Percentiles rank a stretch among this genome's conserved stretches.
Conservation (phyloP, 2,888 invertebrate species). For the Drosophila macrospina region DNA sequence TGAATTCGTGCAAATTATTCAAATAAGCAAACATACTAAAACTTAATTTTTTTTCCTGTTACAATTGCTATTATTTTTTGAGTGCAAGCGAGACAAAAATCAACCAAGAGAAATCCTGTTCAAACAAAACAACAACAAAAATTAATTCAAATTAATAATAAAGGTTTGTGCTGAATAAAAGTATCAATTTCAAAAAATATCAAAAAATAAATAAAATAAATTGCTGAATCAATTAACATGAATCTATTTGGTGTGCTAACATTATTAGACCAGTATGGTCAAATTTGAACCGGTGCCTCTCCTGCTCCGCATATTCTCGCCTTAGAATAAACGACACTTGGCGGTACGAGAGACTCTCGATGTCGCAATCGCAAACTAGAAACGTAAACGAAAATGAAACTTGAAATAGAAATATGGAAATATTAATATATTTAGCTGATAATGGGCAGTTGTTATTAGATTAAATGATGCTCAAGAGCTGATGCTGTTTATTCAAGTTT, state of each 20-base stretch:
- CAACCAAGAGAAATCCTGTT: neutral
- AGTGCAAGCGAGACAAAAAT: slow-evolving; percentile 18
- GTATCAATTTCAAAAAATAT: too few species aligned
- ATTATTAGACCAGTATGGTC: slow-evolving; percentile 2
- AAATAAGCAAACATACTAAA: slow-evolving; percentile 5
- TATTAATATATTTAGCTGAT: slow-evolving; percentile 18
- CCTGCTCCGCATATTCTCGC: slow-evolving; percentile 6
- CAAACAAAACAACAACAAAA: neutral
- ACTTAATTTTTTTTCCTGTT: slow-evolving; percentile 12
- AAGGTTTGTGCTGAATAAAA: slow-evolving; percentile 52
- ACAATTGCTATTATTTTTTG: slow-evolving; percentile 7
- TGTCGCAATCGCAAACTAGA: slow-evolving; percentile 23
- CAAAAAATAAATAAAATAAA: neutral
- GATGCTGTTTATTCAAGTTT: neutral
- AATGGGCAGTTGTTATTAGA: slow-evolving; percentile 7
- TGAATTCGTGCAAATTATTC: slow-evolving; percentile 17
- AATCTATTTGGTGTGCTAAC: neutral
- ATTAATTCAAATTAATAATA: neutral
- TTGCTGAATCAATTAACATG: slow-evolving; percentile 10
- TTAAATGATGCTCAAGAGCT: neutral
- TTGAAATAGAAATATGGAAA: slow-evolving; percentile 15
- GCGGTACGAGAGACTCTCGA: neutral
- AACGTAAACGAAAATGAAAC: slow-evolving; percentile 35
- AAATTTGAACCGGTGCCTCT: slow-evolving; percentile 13
- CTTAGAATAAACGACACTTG: slow-evolving; percentile 16